Base-by-base conservation (phyloP, 2,888 invertebrate species). In the Agrotis segetum region DNA sequence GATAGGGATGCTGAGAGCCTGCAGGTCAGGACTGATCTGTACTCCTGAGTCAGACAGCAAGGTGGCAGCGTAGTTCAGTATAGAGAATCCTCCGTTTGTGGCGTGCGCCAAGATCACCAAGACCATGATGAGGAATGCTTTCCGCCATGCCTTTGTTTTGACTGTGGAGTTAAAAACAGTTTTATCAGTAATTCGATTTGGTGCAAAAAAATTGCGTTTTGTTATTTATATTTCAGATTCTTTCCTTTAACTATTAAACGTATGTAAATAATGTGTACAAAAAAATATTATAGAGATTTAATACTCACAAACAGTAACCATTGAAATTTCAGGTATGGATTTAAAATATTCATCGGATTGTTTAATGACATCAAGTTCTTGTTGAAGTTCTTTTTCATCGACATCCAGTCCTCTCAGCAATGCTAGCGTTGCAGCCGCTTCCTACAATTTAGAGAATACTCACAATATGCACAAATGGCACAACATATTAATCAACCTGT, bases 231-330 rank as follows among this genome's bases (percentile, higher is more conserved):
- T 2, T 29, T 24, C 1, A 2, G 24, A 2, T 24, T 40, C 9
- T 40, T 40, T 40, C 11, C 2, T 21, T 21, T 14, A 59, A 0
- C 1, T 40, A 17, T 7, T 14, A 24, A 19, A 34, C 17, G 1
- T n/a, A 21, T n/a, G 16, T 49, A 1, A 21, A 49, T 11, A 49
- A n/a, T 13, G 21, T 14, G 5, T 14, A 14, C 13, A 34, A 34
- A 49, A 55, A n/a, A n/a, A n/a, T n/a, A n/a, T n/a, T 2, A 13
- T 16, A 34, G 9, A 3, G 6, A 9, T 24, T 29, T 3, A 72
- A 59, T 81, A 88, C 91, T 91, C 83, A 94, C 94, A 86, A 65
- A 93, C 91, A 11, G 83, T 88, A 13, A 85, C 29, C 56, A 91
- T 88, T 2, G 92, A 90, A 34, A 93, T 79, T 17, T 87, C 78